Conservation (phyloP, 2,888 invertebrate species). For the Taenaris catops region DNA sequence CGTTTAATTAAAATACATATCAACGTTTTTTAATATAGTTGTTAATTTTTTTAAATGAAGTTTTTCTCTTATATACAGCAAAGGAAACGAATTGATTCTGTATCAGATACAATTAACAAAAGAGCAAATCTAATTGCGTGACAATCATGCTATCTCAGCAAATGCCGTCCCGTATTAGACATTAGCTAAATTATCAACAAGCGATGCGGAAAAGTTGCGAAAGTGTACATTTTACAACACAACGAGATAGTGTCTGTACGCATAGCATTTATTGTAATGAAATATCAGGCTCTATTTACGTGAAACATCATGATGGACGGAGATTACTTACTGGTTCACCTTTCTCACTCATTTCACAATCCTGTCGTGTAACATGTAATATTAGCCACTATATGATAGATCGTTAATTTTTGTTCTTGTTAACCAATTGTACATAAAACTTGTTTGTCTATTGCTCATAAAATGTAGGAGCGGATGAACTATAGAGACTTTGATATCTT, state of each 20-base stretch:
- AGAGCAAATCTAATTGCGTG: slow-evolving; percentile 3
- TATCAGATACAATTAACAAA: too few relatives aligned
- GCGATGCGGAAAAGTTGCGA: slow-evolving; percentile 13
- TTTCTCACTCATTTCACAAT: slow-evolving; percentile 39
- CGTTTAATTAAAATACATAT: too few relatives aligned
- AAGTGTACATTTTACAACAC: slow-evolving; percentile 8
- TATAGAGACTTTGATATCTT: too few relatives aligned
- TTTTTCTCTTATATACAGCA: too few relatives aligned
- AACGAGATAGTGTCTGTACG: slow-evolving; percentile 19
- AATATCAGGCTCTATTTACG: slow-evolving; percentile 63
- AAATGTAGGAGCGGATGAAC: too few relatives aligned
- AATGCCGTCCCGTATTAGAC: slow-evolving; percentile 1
- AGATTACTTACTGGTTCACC: slow-evolving; percentile 51
- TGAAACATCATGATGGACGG: slow-evolving; percentile 46
- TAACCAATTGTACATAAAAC: too few relatives aligned
- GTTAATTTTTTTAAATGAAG: too few relatives aligned
- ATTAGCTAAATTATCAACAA: slow-evolving; percentile 13
- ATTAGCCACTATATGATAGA: slow-evolving; percentile 2
- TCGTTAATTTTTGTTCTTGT: too few relatives aligned
- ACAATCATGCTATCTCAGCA: slow-evolving; percentile 5
- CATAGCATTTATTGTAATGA: slow-evolving; percentile 35
- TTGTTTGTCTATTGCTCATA: too few relatives aligned
- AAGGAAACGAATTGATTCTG: too few relatives aligned
- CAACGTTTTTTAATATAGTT: too few relatives aligned
- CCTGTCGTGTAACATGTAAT: slow-evolving; percentile 8